Percentiles rank a stretch among this genome's conserved stretches.
These are phyloP conservation scores for Leptodirus hochenwartii DNA, from an alignment of 2,888 invertebrate species.

Conservation along the genomic window DNA sequence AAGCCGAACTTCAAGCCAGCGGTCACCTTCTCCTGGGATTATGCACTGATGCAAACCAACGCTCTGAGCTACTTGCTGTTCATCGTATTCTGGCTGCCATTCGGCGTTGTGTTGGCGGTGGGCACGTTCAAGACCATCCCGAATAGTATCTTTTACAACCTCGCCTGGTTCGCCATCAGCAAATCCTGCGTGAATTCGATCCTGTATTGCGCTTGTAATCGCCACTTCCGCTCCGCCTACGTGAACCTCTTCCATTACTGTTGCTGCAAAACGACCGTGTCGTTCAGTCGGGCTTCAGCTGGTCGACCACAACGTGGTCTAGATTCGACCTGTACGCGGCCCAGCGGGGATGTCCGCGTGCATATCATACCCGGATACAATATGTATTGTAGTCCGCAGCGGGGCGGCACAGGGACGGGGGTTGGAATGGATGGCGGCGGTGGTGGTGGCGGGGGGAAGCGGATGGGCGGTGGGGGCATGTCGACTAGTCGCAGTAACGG, in stretches of 20 bases:
- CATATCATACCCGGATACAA: constrained; percentile 57
- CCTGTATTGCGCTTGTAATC: constrained; percentile 43
- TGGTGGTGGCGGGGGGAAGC: constrained; percentile 14
- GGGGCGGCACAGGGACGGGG: constrained; percentile 25
- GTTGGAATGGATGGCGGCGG: too few species aligned
- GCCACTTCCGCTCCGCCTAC: constrained; percentile 51
- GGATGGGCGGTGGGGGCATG: too few species aligned
- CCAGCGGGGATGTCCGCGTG: constrained; percentile 46
- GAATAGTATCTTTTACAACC: constrained; percentile 40
- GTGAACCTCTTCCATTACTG: constrained; percentile 60
- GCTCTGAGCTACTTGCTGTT: constrained; percentile 44
- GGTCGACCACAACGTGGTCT: constrained; percentile 31
- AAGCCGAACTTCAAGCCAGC: constrained; percentile 43
- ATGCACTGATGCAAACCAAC: constrained; percentile 41
- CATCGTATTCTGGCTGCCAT: constrained; percentile 48
- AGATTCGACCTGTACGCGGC: too few species aligned
- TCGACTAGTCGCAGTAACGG: constrained; percentile 30
- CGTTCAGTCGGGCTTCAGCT: constrained; percentile 43
- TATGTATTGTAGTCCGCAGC: constrained; percentile 44
- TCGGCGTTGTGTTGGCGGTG: constrained; percentile 38
- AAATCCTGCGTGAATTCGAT: constrained; percentile 50
- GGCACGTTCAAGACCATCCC: constrained; percentile 31
- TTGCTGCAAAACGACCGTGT: constrained; percentile 58
- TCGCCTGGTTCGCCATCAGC: constrained; percentile 49
- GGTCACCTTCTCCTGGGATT: constrained; percentile 41